Evolutionary conservation across 2,113 vertebrate genomes (phyloP).

Genomic region (Melanostigma gelatinosum): DNA sequence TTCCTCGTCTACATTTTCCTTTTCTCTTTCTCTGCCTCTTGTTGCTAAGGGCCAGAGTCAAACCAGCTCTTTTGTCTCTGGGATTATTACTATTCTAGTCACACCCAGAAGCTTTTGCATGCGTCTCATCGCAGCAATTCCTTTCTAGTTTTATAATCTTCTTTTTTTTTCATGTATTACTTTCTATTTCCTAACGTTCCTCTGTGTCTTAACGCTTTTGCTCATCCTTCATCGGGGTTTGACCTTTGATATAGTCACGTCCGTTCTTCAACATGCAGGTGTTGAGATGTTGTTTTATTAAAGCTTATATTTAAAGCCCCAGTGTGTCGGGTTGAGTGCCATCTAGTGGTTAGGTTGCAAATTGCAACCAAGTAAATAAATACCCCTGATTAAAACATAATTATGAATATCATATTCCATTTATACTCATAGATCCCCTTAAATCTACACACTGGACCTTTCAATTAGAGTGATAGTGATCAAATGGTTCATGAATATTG

Average conservation of each 20-base stretch:
- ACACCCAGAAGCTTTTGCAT: constrained; percentile 54
- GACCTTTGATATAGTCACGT: constrained; percentile 24
- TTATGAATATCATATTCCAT: neutral
- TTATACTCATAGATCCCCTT: neutral
- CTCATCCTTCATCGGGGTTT: constrained; percentile 8
- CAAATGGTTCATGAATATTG: neutral
- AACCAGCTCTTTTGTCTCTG: constrained; percentile 49
- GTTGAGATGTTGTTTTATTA: neutral
- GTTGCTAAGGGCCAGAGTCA: constrained; percentile 36
- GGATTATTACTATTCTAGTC: constrained; percentile 67
- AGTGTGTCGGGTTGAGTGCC: neutral
- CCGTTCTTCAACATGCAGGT: neutral
- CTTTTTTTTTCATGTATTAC: constrained; percentile 6
- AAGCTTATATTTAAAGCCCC: neutral
- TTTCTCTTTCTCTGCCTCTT: constrained; percentile 22
- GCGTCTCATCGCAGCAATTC: constrained; percentile 50
- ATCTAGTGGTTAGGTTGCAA: neutral
- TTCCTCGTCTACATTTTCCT: constrained; percentile 1
- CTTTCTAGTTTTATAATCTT: constrained; percentile 28
- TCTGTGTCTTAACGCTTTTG: neutral
- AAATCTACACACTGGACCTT: neutral
- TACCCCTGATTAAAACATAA: neutral
- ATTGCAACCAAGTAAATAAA: neutral
- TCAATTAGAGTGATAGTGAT: neutral
- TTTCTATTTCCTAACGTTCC: constrained; percentile 22